A percentile compares a stretch with the other conserved stretches of the same genome.
Evolutionary conservation across 2,888 invertebrate genomes (phyloP).

Genomic region (Drosophila pullipes): DNA sequence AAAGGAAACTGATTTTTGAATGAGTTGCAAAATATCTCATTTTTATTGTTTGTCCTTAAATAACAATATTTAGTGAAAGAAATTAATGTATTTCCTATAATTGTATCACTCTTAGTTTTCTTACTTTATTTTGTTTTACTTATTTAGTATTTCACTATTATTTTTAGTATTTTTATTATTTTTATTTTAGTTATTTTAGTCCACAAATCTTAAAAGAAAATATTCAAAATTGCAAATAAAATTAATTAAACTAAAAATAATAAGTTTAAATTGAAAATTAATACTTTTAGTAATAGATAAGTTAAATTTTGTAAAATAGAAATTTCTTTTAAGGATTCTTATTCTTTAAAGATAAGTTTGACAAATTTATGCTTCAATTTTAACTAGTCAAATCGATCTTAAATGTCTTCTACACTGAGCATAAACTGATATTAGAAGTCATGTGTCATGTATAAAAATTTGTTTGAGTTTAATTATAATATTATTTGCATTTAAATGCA

Average conservation of each 20-base stretch:
- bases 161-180: background rate
- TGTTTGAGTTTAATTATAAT: background rate
- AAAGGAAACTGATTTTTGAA: too few relatives aligned
- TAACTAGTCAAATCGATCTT: background rate
- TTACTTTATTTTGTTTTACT: background rate
- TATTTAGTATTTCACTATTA: background rate
- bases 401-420: background rate
- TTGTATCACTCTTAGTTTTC: background rate
- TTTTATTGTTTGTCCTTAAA: background rate
- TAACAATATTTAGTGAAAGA: background rate
- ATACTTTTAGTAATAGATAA: background rate
- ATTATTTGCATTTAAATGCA: background rate
- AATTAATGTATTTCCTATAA: background rate
- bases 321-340: fast-evolving
- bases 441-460: too few relatives aligned
- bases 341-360: background rate
- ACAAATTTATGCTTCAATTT: background rate
- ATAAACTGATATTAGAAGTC: background rate
- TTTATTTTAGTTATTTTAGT: background rate
- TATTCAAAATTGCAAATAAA: background rate
- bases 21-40: background rate
- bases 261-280: background rate
- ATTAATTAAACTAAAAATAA: background rate
- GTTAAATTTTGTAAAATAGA: background rate
- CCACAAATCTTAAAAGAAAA: background rate